Percentiles rank a stretch among this genome's conserved stretches.
phyloP scores from a whole-genome alignment of 2,888 invertebrate species.

The Himalopsyche japonica region DNA sequence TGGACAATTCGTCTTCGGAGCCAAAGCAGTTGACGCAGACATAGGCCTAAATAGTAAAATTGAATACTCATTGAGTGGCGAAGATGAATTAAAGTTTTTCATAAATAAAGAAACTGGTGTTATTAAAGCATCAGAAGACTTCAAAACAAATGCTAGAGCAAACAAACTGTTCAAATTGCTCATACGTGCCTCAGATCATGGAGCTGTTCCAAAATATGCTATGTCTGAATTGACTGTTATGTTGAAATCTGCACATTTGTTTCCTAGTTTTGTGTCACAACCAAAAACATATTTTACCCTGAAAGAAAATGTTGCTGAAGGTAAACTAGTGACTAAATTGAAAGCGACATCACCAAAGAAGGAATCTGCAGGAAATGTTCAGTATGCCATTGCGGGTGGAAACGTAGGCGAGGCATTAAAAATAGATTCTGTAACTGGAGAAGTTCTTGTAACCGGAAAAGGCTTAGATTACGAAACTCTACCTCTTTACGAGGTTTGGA shows the following conservation, averaged over 20 bases:
- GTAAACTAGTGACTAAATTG: conserved; percentile 75
- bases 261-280: conserved; percentile 76
- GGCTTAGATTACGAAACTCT: conserved; percentile 86
- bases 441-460: conserved; percentile 75
- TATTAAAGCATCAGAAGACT: conserved; percentile 74
- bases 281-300: conserved; percentile 75
- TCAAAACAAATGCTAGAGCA: conserved; percentile 60
- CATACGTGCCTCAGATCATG: conserved; percentile 82
- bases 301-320: conserved; percentile 78
- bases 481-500: conserved; percentile 86
- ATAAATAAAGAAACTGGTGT: conserved; percentile 85
- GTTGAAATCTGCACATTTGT: conserved; percentile 74
- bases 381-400: conserved; percentile 90
- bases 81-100: conserved; percentile 75
- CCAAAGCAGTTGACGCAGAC: conserved; percentile 83
- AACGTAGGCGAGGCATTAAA: conserved; percentile 86
- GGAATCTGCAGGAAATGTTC: conserved; percentile 69
- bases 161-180: conserved; percentile 70
- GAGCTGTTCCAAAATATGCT: conserved; percentile 68
- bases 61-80: conserved; percentile 75
- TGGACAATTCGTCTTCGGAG: conserved; percentile 89
- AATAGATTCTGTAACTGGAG: conserved; percentile 78
- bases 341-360: conserved; percentile 80
- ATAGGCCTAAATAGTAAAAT: conserved; percentile 81
- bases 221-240: conserved; percentile 77